Conservation (phyloP, 2,797 vertebrate species). For the Glossophaga mutica region DNA sequence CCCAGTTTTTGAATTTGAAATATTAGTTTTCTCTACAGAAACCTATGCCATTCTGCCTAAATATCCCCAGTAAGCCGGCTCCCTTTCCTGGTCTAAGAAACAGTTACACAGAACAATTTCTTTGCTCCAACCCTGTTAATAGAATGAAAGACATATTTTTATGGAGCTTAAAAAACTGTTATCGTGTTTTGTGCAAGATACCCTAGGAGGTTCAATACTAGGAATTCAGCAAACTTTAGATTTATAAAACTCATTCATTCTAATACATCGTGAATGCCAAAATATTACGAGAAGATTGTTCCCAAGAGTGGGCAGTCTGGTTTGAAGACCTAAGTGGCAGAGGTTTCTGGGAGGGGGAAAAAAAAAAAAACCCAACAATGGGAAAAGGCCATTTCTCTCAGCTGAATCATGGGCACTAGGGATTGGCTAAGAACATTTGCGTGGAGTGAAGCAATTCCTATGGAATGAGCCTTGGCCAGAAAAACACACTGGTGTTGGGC, state of each 20-base stretch:
- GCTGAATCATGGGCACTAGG: conserved; percentile 62
- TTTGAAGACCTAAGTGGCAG: conserved; percentile 11
- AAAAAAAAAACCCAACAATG: background rate
- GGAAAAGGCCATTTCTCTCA: conserved; percentile 17
- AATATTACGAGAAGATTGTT: conserved; percentile 48
- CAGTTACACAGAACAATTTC: background rate
- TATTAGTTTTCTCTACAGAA: background rate
- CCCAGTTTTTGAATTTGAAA: background rate
- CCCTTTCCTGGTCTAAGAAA: background rate
- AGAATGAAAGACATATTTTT: background rate
- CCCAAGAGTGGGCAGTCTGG: conserved; percentile 29
- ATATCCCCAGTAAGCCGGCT: background rate
- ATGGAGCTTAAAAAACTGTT: background rate
- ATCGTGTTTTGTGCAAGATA: background rate
- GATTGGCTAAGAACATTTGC: conserved; percentile 35
- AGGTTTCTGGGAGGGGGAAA: conserved; percentile 44
- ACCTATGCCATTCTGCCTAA: background rate
- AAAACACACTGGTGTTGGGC: background rate
- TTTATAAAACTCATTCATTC: conserved; percentile 44
- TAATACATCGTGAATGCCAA: conserved; percentile 41
- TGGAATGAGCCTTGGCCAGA: conserved; percentile 46
- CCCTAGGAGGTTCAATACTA: background rate
- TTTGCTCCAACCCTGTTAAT: background rate
- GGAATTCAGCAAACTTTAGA: conserved; percentile 17
- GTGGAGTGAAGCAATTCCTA: conserved; percentile 45